These are phyloP conservation scores for Xestobium rufovillosum DNA, from an alignment of 2,888 invertebrate species.

Conservation along the genomic window DNA sequence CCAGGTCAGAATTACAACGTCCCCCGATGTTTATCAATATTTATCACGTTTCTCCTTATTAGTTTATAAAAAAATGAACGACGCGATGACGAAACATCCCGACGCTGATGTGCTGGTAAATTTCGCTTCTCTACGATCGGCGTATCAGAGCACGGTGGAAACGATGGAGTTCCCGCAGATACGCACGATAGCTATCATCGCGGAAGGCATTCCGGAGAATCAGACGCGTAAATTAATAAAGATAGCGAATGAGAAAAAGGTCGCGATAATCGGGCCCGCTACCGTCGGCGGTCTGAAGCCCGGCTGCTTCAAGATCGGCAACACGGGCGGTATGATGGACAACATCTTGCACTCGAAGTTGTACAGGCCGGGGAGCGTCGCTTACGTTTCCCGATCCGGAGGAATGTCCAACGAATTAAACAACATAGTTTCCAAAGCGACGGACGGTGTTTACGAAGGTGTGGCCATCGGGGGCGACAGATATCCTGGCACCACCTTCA, in stretches of 20 bases:
- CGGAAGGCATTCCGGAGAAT: slow-evolving; percentile 99
- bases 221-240: slow-evolving; percentile 90
- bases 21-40: no score
- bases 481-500: slow-evolving; percentile 97
- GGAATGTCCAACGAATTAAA: slow-evolving; percentile 99
- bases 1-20: slow-evolving; percentile 46
- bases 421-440: slow-evolving; percentile 93
- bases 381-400: slow-evolving; percentile 96
- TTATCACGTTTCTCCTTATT: slow-evolving; percentile 8
- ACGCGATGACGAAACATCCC: slow-evolving; percentile 90
- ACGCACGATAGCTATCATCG: slow-evolving; percentile 94
- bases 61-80: slow-evolving; percentile 94
- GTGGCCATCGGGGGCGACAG: slow-evolving; percentile 96
- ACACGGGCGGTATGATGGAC: slow-evolving; percentile 99
- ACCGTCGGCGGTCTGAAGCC: slow-evolving; percentile 98
- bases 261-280: slow-evolving; percentile 61
- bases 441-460: slow-evolving; percentile 96
- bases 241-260: slow-evolving; percentile 68
- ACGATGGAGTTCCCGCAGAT: slow-evolving; percentile 92
- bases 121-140: slow-evolving; percentile 95
- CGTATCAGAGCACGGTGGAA: slow-evolving; percentile 93
- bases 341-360: slow-evolving; percentile 96
- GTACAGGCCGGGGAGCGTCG: slow-evolving; percentile 93
- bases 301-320: slow-evolving; percentile 98
- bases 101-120: slow-evolving; percentile 94